Evolutionary conservation across 64 coral and sea anemone genomes (phyloP).

Genomic region (Montipora cactus): DNA sequence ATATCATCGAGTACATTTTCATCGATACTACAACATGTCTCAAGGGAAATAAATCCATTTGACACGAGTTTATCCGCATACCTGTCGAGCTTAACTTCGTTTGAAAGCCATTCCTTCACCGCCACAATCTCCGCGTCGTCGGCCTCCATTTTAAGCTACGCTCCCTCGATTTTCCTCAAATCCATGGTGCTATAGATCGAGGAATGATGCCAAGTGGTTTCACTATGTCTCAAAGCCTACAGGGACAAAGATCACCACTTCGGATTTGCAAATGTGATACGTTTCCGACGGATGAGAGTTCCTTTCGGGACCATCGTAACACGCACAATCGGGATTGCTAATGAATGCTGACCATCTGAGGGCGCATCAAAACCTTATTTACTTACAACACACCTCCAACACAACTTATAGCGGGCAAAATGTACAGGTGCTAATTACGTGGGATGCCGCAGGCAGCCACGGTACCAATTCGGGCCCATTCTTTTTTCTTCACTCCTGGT

Average conservation of each 20-base stretch:
- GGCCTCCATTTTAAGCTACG: conserved; percentile 51
- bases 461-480: too few species aligned
- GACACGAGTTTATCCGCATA: conserved; percentile 91
- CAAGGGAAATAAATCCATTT: conserved; percentile 77
- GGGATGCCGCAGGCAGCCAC: too few species aligned
- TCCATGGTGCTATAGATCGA: conserved; percentile 23
- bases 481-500: too few species aligned
- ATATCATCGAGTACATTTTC: conserved; percentile 75
- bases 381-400: too few species aligned
- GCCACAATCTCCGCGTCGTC: conserved; percentile 42
- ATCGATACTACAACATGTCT: conserved; percentile 56
- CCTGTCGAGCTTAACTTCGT: conserved; percentile 88
- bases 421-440: too few species aligned
- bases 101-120: conserved; percentile 78
- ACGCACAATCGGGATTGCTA: conserved; percentile 24
- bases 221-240: neutral
- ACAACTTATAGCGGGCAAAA: too few species aligned
- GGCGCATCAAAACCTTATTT: neutral
- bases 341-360: conserved; percentile 8
- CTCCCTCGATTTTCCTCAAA: neutral
- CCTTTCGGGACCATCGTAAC: conserved; percentile 9
- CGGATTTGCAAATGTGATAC: neutral
- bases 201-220: neutral
- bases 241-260: neutral
- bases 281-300: neutral